Percentiles rank a stretch among this genome's conserved stretches.
Evolutionary conservation across 2,113 vertebrate genomes (phyloP).

Genomic region (Salvator merianae): DNA sequence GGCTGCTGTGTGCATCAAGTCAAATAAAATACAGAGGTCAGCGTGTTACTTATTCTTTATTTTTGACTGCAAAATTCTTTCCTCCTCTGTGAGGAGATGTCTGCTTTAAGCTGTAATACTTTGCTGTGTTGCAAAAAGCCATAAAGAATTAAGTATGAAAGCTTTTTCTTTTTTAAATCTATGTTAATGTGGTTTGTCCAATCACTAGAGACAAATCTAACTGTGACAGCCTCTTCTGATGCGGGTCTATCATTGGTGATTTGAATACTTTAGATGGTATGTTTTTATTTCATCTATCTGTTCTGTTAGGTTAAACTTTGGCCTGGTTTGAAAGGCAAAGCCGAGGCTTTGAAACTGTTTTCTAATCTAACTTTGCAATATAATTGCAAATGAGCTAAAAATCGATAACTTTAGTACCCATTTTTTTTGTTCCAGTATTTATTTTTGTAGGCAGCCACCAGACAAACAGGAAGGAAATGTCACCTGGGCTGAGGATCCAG

Average conservation of each 20-base stretch:
- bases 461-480: not conserved
- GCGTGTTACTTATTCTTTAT: constrained; percentile 65
- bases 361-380: constrained; percentile 45
- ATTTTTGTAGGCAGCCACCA: not conserved
- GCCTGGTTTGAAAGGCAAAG: constrained; percentile 42
- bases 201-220: constrained; percentile 76
- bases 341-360: constrained; percentile 49
- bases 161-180: constrained; percentile 70
- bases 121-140: constrained; percentile 90
- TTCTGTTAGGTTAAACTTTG: constrained; percentile 51
- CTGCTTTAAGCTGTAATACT: constrained; percentile 86
- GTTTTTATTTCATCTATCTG: constrained; percentile 62
- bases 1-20: constrained; percentile 45
- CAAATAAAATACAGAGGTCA: constrained; percentile 58
- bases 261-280: constrained; percentile 63
- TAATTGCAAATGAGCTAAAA: not conserved
- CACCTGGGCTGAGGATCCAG: not conserved
- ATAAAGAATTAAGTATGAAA: constrained; percentile 85
- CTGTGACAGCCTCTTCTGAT: constrained; percentile 80
- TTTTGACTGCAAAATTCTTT: constrained; percentile 84
- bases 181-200: constrained; percentile 73
- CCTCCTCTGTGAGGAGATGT: constrained; percentile 96
- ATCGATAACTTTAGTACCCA: not conserved
- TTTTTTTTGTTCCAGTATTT: not conserved
- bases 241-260: constrained; percentile 77